Base-by-base conservation (phyloP, 1,140 invertebrate genomes). In the Temnothorax curvispinosus region DNA sequence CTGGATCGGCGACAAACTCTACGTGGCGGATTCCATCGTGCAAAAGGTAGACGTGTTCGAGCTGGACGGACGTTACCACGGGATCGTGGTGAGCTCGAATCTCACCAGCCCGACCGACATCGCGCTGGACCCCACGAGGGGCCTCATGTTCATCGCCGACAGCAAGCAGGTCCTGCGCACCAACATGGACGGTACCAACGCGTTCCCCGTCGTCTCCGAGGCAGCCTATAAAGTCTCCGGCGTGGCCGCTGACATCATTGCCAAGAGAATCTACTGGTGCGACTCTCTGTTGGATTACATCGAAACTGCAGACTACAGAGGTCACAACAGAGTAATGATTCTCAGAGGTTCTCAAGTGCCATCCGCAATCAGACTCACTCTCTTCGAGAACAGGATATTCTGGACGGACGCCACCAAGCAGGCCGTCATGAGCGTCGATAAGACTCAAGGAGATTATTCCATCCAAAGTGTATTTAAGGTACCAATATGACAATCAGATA, bases 361-460 rank as follows among this genome's bases (percentile, higher is more conserved):
- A 1, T 98, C 98, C 21, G 98, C 98, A 0, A 97, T 98, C 0
- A 96, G 98, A 35, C 92, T 99, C 7, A 97, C 98, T 0, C 93
- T 99, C 0, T 99, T 99, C 95, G 99, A 99, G 95, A 98, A 98
- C 92, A 96, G 97, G 50, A 96, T 99, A 2, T 99, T 97, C 94
- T 99, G 99, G 98, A 99, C 99, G 0, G 99, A 99, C 93, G 97
- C 97, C 86, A 99, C 98, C 0, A 99, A 99, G 92, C 98, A 99
- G 94, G 99, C 98, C 1, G 97, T 99, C 4, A 97, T 99, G 95
- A 97, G 97, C 2, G 97, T 99, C 0, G 98, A 99, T 91, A 99
- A 99, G 94, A 99, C 97, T 91, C 97, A 97, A 85, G 97, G 97
- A 0, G 96, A 97, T 35, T 96, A 96, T 56, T 97, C 97, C 38